Evolutionary conservation across 2,888 invertebrate species (phyloP).

Genomic region (Agrilus mali): DNA sequence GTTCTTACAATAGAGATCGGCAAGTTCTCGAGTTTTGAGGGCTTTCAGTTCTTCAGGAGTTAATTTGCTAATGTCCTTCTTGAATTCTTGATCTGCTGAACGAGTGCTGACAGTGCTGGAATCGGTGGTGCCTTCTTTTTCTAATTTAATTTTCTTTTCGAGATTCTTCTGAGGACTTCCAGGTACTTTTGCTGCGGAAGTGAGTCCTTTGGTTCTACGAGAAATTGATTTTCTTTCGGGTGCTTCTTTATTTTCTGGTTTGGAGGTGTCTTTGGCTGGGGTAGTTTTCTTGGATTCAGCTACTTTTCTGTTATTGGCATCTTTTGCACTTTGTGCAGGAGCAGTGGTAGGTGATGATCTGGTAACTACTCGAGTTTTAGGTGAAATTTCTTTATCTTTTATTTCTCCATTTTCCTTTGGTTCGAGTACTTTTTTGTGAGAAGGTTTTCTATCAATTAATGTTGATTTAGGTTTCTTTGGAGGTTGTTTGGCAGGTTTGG

Average conservation of each 20-base stretch:
- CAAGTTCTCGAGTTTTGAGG: slow-evolving; percentile 57
- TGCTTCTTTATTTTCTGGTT: slow-evolving; percentile 34
- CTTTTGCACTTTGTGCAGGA: slow-evolving; percentile 80
- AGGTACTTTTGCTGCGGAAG: slow-evolving; percentile 52
- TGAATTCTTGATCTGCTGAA: slow-evolving; percentile 44
- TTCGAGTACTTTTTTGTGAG: slow-evolving; percentile 54
- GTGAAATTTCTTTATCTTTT: slow-evolving; percentile 26
- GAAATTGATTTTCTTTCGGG: slow-evolving; percentile 64
- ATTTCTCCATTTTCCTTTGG: slow-evolving; percentile 37
- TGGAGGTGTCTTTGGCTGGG: slow-evolving; percentile 32
- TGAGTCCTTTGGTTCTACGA: slow-evolving; percentile 52
- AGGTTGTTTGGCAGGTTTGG: slow-evolving; percentile 24
- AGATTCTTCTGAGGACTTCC: slow-evolving; percentile 36
- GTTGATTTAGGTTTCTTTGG: slow-evolving; percentile 35
- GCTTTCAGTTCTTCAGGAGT: slow-evolving; percentile 44
- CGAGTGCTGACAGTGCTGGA: slow-evolving; percentile 57
- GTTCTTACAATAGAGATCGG: slow-evolving; percentile 67
- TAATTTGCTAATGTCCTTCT: slow-evolving; percentile 36
- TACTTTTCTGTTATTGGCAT: slow-evolving; percentile 76
- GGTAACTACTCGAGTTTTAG: slow-evolving; percentile 30
- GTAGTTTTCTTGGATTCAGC: slow-evolving; percentile 63
- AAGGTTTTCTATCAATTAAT: slow-evolving; percentile 16
- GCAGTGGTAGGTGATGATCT: slow-evolving; percentile 56
- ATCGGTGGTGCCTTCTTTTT: slow-evolving; percentile 63
- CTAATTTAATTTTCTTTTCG: slow-evolving; percentile 47